These are phyloP conservation scores for Cyclophora albipunctata DNA, from an alignment of 2,888 invertebrate genomes.

Conservation along the genomic window DNA sequence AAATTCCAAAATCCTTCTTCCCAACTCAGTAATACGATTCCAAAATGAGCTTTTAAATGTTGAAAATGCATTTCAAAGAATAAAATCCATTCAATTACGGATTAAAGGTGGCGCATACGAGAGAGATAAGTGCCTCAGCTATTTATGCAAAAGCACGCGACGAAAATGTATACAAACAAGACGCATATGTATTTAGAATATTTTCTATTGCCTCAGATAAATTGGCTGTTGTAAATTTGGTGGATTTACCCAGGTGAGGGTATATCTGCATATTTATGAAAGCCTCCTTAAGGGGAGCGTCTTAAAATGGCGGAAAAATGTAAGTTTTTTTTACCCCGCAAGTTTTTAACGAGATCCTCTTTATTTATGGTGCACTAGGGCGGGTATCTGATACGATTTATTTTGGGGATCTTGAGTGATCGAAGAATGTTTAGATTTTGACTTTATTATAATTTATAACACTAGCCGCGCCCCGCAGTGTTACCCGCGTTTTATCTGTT, in stretches of 20 bases:
- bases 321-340: constrained; percentile 55
- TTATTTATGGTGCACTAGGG: constrained; percentile 68
- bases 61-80: too few relatives aligned
- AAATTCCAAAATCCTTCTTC: too few relatives aligned
- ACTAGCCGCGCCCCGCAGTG: too few relatives aligned
- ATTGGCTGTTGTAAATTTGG: constrained; percentile 67
- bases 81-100: too few relatives aligned
- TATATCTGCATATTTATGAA: constrained; percentile 74
- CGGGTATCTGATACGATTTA: constrained; percentile 61
- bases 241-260: constrained; percentile 69
- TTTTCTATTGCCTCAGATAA: constrained; percentile 64
- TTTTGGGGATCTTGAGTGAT: constrained; percentile 65
- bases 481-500: too few relatives aligned
- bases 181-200: constrained; percentile 63
- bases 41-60: too few relatives aligned
- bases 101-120: too few relatives aligned
- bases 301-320: constrained; percentile 66
- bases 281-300: constrained; percentile 65
- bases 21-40: too few relatives aligned
- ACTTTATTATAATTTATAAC: too few relatives aligned
- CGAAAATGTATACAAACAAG: constrained; percentile 11
- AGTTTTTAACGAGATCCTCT: constrained; percentile 72
- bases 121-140: not conserved
- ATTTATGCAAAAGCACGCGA: constrained; percentile 62
- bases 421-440: constrained; percentile 32